phyloP scores from a whole-genome alignment of 2,888 invertebrate genomes.

The Chaetogeoica ovagalla region DNA sequence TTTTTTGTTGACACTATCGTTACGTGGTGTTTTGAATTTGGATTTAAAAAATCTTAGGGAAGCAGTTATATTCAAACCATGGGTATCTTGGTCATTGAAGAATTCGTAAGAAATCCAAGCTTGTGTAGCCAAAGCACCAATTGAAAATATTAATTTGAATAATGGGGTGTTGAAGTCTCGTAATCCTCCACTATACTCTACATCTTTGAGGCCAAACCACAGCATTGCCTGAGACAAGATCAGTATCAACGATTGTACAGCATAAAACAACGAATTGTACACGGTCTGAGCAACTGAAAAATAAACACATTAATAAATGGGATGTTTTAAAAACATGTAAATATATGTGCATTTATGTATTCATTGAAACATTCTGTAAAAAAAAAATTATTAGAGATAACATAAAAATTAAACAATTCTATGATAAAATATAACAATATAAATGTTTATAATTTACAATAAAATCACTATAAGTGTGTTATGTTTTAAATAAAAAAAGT shows the following conservation, averaged over 20 bases:
- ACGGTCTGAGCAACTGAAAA: conserved; percentile 44
- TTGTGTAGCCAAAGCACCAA: conserved; percentile 16
- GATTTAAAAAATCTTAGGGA: conserved; percentile 23
- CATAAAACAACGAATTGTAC: conserved; percentile 51
- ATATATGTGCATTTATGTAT: too few relatives aligned
- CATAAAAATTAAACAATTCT: too few relatives aligned
- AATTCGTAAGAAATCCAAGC: conserved; percentile 34
- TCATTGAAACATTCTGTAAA: too few relatives aligned
- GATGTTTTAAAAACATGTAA: not conserved
- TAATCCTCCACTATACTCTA: conserved; percentile 24
- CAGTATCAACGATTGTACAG: conserved; percentile 50
- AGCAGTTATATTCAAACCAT: not conserved
- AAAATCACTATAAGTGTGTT: too few relatives aligned
- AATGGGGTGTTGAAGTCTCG: conserved; percentile 33
- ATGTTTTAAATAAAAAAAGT: too few relatives aligned
- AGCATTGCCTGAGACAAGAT: conserved; percentile 49
- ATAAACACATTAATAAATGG: not conserved
- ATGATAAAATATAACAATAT: too few relatives aligned
- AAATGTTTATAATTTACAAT: too few relatives aligned
- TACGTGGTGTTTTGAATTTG: conserved; percentile 22
- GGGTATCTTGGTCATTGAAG: not conserved
- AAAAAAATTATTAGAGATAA: too few relatives aligned
- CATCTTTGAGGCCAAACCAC: conserved; percentile 41
- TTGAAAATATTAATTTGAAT: conserved; percentile 30
- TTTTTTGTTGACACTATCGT: conserved; percentile 28